Conservation (phyloP, 2,888 invertebrate genomes). For the Napeogenes sylphis region DNA sequence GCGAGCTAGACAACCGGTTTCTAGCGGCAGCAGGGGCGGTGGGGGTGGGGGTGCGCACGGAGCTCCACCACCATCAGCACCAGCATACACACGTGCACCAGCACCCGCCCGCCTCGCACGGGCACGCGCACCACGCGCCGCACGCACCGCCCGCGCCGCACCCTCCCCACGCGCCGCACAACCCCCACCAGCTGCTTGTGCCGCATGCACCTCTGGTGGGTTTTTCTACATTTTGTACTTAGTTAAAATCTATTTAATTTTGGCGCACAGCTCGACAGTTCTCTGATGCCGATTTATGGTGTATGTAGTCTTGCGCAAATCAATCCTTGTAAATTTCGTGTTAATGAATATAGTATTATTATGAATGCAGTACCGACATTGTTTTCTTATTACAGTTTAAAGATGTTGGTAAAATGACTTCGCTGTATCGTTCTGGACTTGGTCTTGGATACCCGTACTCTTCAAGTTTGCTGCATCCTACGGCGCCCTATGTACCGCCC, state of each 20-base stretch:
- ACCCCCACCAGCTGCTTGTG: slow-evolving; percentile 53
- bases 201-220: slow-evolving; percentile 80
- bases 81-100: slow-evolving; percentile 95
- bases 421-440: slow-evolving; percentile 86
- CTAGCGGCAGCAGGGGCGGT: slow-evolving; percentile 88
- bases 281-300: too few species aligned
- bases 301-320: too few species aligned
- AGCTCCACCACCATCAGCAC: slow-evolving; percentile 95
- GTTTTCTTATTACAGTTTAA: slow-evolving; percentile 80
- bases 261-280: too few species aligned
- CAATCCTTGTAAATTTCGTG: too few species aligned
- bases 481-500: slow-evolving; percentile 93
- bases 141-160: slow-evolving; percentile 41
- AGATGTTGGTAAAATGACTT: slow-evolving; percentile 90
- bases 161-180: slow-evolving; percentile 57
- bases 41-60: slow-evolving; percentile 82
- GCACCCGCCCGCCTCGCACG: slow-evolving; percentile 82
- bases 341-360: too few species aligned
- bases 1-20: slow-evolving; percentile 94
- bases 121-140: slow-evolving; percentile 64
- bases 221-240: slow-evolving; percentile 16
- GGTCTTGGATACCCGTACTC: slow-evolving; percentile 88
- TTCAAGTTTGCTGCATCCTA: slow-evolving; percentile 87
- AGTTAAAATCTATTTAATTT: too few species aligned
- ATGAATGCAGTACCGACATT: not conserved